phyloP scores from a whole-genome alignment of 1,140 invertebrate genomes.

The Bombus waltoni region DNA sequence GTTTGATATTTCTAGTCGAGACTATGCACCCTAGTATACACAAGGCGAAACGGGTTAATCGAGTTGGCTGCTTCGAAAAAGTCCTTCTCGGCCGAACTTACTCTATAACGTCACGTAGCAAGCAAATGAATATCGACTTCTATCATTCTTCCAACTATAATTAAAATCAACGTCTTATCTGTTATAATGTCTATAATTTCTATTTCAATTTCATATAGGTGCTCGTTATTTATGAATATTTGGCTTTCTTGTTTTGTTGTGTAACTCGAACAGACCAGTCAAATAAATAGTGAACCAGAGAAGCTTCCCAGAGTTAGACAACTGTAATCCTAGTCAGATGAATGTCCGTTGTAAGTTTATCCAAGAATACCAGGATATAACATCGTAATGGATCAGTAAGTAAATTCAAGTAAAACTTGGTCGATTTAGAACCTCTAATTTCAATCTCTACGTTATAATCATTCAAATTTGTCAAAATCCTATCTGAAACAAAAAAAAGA shows the following conservation, averaged over 20 bases:
- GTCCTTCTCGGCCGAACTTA: neutral
- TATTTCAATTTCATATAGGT: neutral
- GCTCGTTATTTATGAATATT: neutral
- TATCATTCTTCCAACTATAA: neutral
- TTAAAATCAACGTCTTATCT: neutral
- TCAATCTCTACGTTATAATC: neutral
- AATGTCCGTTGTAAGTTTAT: conserved; percentile 4
- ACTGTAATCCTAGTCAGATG: conserved; percentile 17
- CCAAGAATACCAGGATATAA: conserved; percentile 4
- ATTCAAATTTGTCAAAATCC: neutral
- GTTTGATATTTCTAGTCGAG: conserved; percentile 58
- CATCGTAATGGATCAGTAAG: neutral
- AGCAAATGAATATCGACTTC: neutral
- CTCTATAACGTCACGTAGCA: neutral
- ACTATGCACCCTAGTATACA: conserved; percentile 14
- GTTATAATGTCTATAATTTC: neutral
- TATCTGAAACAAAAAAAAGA: neutral
- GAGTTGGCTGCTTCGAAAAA: conserved; percentile 56
- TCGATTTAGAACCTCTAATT: neutral
- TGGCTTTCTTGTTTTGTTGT: neutral
- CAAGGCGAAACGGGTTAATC: conserved; percentile 48
- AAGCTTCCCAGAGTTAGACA: conserved; percentile 4
- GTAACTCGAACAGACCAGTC: neutral
- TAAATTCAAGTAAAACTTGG: neutral
- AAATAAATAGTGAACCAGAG: conserved; percentile 24